Percentiles rank a stretch among this genome's conserved stretches.
These are phyloP conservation scores for Cheilosia pagana DNA, from an alignment of 2,888 invertebrate genomes.

Conservation along the genomic window DNA sequence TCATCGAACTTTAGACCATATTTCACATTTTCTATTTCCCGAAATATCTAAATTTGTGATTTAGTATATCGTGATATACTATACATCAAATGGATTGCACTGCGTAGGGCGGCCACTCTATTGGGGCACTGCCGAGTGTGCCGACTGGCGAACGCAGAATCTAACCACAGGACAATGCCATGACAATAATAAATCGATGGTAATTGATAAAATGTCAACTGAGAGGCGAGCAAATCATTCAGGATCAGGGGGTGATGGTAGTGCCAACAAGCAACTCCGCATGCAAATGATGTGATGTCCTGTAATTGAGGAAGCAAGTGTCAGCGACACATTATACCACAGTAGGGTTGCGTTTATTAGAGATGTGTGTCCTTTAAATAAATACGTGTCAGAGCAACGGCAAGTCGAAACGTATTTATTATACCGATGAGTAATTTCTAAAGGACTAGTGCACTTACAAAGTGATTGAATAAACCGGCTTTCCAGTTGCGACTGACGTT, in stretches of 20 bases:
- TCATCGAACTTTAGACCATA: slow-evolving; percentile 63
- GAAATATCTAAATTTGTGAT: slow-evolving; percentile 69
- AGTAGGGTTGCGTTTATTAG: slow-evolving; percentile 1
- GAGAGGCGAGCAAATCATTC: slow-evolving; percentile 28
- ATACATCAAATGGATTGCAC: background rate
- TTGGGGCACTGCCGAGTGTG: slow-evolving; percentile 31
- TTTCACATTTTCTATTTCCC: slow-evolving; percentile 74
- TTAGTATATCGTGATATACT: slow-evolving; percentile 33
- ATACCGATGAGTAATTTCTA: too few species aligned
- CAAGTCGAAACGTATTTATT: too few species aligned
- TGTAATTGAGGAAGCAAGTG: slow-evolving; percentile 48
- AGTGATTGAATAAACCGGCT: too few species aligned
- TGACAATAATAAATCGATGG: slow-evolving; percentile 72
- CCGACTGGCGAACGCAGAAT: slow-evolving; percentile 32
- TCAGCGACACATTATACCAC: slow-evolving; percentile 14
- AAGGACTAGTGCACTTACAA: too few species aligned
- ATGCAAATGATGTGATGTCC: slow-evolving; percentile 62
- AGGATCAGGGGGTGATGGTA: background rate
- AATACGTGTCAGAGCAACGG: background rate
- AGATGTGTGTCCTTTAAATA: background rate
- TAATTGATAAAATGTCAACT: slow-evolving; percentile 71
- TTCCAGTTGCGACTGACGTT: too few species aligned
- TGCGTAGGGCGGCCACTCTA: background rate
- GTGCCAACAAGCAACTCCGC: slow-evolving; percentile 22
- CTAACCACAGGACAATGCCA: slow-evolving; percentile 47